Evolutionary conservation across 2,113 vertebrate species (phyloP).

Genomic region (Epinephelus lanceolatus): DNA sequence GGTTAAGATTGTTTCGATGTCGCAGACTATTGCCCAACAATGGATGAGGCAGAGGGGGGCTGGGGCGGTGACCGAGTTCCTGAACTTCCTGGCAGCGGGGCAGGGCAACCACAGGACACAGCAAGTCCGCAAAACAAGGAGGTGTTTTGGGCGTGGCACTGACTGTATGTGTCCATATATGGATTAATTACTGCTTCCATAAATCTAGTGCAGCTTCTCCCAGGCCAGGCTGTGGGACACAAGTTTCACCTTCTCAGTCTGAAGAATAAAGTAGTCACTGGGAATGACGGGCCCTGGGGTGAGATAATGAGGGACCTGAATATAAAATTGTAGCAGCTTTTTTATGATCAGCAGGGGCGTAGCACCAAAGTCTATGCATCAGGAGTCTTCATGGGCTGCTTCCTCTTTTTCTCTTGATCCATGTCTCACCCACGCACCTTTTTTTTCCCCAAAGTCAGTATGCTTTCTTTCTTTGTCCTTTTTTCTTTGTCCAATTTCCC

Average conservation of each 20-base stretch:
- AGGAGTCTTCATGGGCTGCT: too few relatives aligned
- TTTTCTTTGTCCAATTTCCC: too few relatives aligned
- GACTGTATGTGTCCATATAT: conserved; percentile 66
- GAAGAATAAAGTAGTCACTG: neutral
- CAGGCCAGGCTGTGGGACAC: neutral
- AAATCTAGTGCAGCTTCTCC: neutral
- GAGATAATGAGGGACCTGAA: neutral
- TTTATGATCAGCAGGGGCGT: too few relatives aligned
- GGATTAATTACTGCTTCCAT: conserved; percentile 66
- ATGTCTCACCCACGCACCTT: too few relatives aligned
- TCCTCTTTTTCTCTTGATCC: too few relatives aligned
- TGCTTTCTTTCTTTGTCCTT: too few relatives aligned
- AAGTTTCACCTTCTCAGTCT: neutral
- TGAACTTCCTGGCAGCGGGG: conserved; percentile 73
- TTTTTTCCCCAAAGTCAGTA: too few relatives aligned
- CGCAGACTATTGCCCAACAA: conserved; percentile 75
- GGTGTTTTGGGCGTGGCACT: conserved; percentile 69
- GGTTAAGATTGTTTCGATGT: conserved; percentile 63
- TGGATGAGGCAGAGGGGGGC: conserved; percentile 42
- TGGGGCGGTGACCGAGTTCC: conserved; percentile 78
- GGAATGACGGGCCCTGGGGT: neutral
- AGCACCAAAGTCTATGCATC: too few relatives aligned
- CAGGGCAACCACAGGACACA: conserved; percentile 57
- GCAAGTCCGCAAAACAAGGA: conserved; percentile 50
- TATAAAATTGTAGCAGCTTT: neutral